A percentile compares a stretch with the other conserved stretches of the same genome.
phyloP scores from a whole-genome alignment of 2,888 invertebrate species.

The Chrysopilus asiliformis region DNA sequence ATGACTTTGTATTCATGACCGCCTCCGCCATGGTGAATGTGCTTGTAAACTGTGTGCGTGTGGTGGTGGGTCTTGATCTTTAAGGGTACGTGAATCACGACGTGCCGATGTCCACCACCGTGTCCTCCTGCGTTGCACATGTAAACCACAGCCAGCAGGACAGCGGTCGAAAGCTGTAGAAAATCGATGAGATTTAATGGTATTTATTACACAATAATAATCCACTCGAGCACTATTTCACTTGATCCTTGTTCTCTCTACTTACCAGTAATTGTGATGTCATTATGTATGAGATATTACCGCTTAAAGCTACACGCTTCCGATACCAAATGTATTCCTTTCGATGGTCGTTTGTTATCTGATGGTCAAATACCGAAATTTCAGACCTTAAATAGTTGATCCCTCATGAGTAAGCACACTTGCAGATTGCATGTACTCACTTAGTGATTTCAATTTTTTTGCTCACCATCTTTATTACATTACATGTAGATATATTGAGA shows the following conservation, averaged over 20 bases:
- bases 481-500: no score
- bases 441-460: conserved; percentile 5
- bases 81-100: conserved; percentile 65
- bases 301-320: conserved; percentile 6
- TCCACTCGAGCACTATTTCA: conserved; percentile 19
- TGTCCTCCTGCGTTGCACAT: conserved; percentile 30
- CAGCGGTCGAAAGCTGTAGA: conserved; percentile 26
- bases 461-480: conserved; percentile 1
- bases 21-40: conserved; percentile 49
- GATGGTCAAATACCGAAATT: conserved; percentile 31
- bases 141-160: conserved; percentile 35
- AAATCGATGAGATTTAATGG: conserved; percentile 17
- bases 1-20: conserved; percentile 27
- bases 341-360: conserved; percentile 8
- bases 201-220: conserved; percentile 8
- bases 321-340: conserved; percentile 4
- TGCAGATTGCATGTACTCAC: conserved; percentile 4
- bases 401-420: conserved; percentile 13
- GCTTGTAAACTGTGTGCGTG: conserved; percentile 64
- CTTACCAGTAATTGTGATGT: conserved; percentile 41
- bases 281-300: conserved; percentile 26
- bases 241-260: conserved; percentile 16
- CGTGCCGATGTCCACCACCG: conserved; percentile 50
- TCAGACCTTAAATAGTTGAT: conserved; percentile 13
- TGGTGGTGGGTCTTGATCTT: conserved; percentile 65